Evolutionary conservation across 1,140 invertebrate genomes (phyloP).

Genomic region (Sinella curviseta): DNA sequence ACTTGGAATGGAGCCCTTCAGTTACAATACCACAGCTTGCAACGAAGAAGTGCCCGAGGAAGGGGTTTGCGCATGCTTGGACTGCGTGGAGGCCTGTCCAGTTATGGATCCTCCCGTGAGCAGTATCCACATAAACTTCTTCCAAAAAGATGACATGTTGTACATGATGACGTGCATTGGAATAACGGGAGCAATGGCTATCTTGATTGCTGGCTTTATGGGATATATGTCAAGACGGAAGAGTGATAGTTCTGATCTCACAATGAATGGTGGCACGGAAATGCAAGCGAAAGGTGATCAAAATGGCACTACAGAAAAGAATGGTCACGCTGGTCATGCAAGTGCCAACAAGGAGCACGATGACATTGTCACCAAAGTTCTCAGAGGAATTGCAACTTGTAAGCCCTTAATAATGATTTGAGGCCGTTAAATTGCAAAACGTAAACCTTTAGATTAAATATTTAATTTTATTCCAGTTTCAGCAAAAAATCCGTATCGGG

Average conservation of each 20-base stretch:
- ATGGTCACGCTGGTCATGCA: background rate
- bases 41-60: slow-evolving; percentile 11
- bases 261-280: background rate
- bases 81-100: slow-evolving; percentile 79
- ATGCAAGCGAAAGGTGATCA: background rate
- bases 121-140: background rate
- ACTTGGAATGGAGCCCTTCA: background rate
- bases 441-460: background rate
- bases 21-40: background rate
- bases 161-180: background rate
- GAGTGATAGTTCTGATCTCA: background rate
- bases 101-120: slow-evolving; percentile 55
- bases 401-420: background rate
- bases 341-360: background rate
- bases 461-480: slow-evolving; percentile 60
- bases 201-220: background rate
- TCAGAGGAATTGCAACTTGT: background rate
- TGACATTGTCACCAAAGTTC: background rate
- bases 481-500: slow-evolving; percentile 73
- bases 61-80: slow-evolving; percentile 80
- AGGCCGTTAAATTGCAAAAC: background rate
- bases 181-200: background rate
- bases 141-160: background rate
- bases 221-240: background rate
- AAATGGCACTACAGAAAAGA: background rate